These are phyloP conservation scores for Brachionus rotundiformis DNA, from an alignment of 1,140 invertebrate species.

Conservation along the genomic window DNA sequence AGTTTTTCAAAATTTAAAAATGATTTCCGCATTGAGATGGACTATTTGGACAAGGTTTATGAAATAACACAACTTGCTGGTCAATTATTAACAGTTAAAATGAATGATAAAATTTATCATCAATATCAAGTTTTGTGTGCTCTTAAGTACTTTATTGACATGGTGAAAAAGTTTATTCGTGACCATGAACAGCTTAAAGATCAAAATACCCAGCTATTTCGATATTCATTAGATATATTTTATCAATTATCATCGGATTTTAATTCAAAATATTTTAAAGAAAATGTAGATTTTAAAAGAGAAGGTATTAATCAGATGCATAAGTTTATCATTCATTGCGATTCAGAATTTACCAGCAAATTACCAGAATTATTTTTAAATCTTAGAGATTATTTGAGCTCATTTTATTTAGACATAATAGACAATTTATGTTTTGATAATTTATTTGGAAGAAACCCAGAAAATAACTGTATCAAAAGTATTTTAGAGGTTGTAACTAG, in stretches of 20 bases:
- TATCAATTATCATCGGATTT: not conserved
- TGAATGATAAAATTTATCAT: not conserved
- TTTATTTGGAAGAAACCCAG: not conserved
- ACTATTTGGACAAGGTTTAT: not conserved
- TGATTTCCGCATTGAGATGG: not conserved
- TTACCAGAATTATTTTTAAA: not conserved
- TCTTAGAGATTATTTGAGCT: not conserved
- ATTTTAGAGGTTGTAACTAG: not conserved
- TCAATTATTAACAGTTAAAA: not conserved
- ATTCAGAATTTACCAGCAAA: not conserved
- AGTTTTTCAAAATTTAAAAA: not conserved
- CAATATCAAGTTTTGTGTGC: not conserved
- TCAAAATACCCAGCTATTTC: not conserved
- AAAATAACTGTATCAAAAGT: not conserved
- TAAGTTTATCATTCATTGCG: not conserved
- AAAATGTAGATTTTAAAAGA: constrained; percentile 11
- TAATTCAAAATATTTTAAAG: not conserved
- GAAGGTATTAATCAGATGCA: not conserved
- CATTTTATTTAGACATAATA: constrained; percentile 27
- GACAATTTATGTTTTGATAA: not conserved
- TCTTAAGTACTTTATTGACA: not conserved
- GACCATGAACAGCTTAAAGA: not conserved
- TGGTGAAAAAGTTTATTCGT: not conserved
- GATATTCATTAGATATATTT: not conserved
- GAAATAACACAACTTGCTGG: not conserved